Evolutionary conservation across 1,140 invertebrate species (phyloP).

Genomic region (Ptiloglossa arizonensis): DNA sequence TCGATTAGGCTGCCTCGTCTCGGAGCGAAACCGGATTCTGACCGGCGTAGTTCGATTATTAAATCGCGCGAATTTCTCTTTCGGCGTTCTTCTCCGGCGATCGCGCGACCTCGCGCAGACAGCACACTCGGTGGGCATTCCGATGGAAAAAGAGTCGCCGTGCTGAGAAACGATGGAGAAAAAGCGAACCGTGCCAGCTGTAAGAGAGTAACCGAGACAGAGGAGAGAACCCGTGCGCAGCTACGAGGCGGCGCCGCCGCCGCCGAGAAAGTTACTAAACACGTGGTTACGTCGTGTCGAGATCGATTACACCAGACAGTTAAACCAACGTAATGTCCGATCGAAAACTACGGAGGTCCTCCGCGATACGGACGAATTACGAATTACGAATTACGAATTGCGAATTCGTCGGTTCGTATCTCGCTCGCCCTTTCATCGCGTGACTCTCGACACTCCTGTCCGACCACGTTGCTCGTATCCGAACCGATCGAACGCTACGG

Average conservation of each 20-base stretch:
- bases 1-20: background rate
- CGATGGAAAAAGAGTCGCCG: constrained; percentile 7
- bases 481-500: no score
- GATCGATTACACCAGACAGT: constrained; percentile 58
- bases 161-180: background rate
- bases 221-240: background rate
- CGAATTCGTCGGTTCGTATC: background rate
- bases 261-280: constrained; percentile 63
- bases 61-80: constrained; percentile 63
- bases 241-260: constrained; percentile 34
- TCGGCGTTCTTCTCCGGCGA: constrained; percentile 39
- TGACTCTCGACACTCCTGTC: no score
- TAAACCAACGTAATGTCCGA: constrained; percentile 16
- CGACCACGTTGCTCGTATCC: no score
- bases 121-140: constrained; percentile 15
- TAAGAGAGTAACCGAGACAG: background rate
- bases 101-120: constrained; percentile 40
- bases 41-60: background rate
- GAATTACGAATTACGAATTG: no score
- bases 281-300: constrained; percentile 41
- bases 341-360: background rate
- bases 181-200: background rate
- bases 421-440: no score
- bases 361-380: background rate
- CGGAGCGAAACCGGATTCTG: background rate